phyloP scores from a whole-genome alignment of 2,888 invertebrate species.

The Xylocampa areola region DNA sequence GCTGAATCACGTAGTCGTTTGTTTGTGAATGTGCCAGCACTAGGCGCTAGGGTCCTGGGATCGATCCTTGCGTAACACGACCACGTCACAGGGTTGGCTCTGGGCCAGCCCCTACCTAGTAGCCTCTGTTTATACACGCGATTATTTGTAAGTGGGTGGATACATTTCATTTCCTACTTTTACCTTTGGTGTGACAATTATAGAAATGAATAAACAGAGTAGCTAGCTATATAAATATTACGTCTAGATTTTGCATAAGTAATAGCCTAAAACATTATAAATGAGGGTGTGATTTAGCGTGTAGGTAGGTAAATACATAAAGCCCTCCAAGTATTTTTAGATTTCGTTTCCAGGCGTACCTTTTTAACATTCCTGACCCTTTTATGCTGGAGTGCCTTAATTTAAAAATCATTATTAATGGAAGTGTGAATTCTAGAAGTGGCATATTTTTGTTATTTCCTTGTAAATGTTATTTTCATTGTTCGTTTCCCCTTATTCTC shows the following conservation, averaged over 20 bases:
- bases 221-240: background rate
- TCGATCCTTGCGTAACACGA: slow-evolving; percentile 65
- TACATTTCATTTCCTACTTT: slow-evolving; percentile 10
- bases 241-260: slow-evolving; percentile 16
- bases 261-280: slow-evolving; percentile 27
- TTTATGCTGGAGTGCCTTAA: slow-evolving; percentile 31
- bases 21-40: slow-evolving; percentile 56
- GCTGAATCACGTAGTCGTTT: slow-evolving; percentile 43
- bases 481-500: slow-evolving; percentile 1
- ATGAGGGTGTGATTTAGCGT: slow-evolving; percentile 16
- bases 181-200: background rate
- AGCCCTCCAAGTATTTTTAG: slow-evolving; percentile 27
- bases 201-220: background rate
- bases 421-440: slow-evolving; percentile 13
- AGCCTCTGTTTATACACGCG: slow-evolving; percentile 47
- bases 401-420: slow-evolving; percentile 34
- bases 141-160: slow-evolving; percentile 38
- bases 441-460: slow-evolving; percentile 13
- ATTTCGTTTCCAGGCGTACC: slow-evolving; percentile 34
- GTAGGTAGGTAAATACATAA: no score
- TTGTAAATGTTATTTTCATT: slow-evolving; percentile 6
- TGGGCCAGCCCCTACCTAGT: slow-evolving; percentile 63
- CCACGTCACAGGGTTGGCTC: slow-evolving; percentile 66
- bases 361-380: slow-evolving; percentile 52
- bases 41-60: slow-evolving; percentile 52